Evolutionary conservation across 2,888 invertebrate genomes (phyloP).

Genomic region (Tipula unca): DNA sequence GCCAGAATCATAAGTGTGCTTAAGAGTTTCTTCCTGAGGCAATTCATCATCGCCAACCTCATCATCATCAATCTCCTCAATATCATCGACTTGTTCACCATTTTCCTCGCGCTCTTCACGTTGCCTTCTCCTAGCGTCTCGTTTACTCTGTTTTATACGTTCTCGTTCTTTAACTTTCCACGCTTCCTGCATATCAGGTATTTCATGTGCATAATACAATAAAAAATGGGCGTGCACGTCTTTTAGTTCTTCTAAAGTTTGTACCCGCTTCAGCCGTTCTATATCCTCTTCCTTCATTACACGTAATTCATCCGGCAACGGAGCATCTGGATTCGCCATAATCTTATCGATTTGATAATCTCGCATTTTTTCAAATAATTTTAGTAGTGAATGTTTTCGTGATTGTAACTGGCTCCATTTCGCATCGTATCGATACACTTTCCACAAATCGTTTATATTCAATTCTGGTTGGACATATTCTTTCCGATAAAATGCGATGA

Average conservation of each 20-base stretch:
- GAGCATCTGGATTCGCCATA: slow-evolving; percentile 73
- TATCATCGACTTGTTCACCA: slow-evolving; percentile 44
- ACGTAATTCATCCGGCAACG: slow-evolving; percentile 72
- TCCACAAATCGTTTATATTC: slow-evolving; percentile 93
- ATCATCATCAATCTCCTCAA: slow-evolving; percentile 42
- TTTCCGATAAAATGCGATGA: slow-evolving; percentile 97
- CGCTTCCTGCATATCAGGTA: slow-evolving; percentile 74
- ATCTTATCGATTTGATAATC: slow-evolving; percentile 77
- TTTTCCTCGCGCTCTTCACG: slow-evolving; percentile 30
- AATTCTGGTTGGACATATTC: slow-evolving; percentile 94
- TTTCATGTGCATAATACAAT: slow-evolving; percentile 79
- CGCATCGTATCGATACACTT: slow-evolving; percentile 91
- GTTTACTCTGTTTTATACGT: slow-evolving; percentile 48
- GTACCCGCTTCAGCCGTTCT: slow-evolving; percentile 63
- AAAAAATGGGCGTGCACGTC: slow-evolving; percentile 92
- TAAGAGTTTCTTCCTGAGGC: slow-evolving; percentile 54
- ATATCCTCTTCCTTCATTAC: slow-evolving; percentile 80
- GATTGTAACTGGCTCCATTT: slow-evolving; percentile 87
- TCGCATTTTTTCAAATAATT: slow-evolving; percentile 85
- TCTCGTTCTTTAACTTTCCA: slow-evolving; percentile 58
- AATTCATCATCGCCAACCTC: slow-evolving; percentile 41
- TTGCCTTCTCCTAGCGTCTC: slow-evolving; percentile 28
- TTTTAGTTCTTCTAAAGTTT: slow-evolving; percentile 82
- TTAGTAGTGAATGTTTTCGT: slow-evolving; percentile 72
- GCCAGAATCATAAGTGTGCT: slow-evolving; percentile 79